These are phyloP conservation scores for Onthophagus sagittarius DNA, from an alignment of 2,888 invertebrate genomes.

Conservation along the genomic window DNA sequence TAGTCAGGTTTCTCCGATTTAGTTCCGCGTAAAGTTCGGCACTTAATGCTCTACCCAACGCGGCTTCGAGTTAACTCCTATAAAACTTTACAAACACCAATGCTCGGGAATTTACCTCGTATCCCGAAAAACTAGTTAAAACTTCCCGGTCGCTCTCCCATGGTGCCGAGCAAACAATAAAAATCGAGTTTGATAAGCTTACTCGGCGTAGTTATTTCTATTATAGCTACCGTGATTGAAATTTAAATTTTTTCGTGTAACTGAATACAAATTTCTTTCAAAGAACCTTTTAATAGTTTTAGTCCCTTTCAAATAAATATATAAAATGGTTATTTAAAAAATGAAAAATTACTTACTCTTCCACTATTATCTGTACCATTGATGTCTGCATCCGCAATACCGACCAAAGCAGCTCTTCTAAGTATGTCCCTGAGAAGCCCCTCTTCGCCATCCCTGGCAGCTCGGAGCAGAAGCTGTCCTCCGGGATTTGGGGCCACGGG, in stretches of 20 bases:
- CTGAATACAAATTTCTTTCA: not conserved
- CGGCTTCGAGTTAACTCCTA: not conserved
- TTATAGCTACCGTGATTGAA: not conserved
- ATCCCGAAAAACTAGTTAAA: slow-evolving; percentile 5
- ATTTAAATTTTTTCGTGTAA: too few species aligned
- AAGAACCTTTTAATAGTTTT: not conserved
- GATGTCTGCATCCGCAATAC: slow-evolving; percentile 48
- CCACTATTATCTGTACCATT: slow-evolving; percentile 57
- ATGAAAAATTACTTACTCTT: slow-evolving; percentile 49
- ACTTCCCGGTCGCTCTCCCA: not conserved
- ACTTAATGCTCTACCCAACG: not conserved
- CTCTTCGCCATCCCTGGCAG: slow-evolving; percentile 55
- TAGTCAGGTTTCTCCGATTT: not conserved
- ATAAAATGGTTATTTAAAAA: not conserved
- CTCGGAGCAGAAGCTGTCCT: slow-evolving; percentile 50
- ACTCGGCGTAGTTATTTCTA: not conserved
- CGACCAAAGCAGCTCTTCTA: slow-evolving; percentile 45
- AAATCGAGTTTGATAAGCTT: not conserved
- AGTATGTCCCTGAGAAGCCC: slow-evolving; percentile 48
- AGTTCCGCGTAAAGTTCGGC: not conserved
- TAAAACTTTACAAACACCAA: not conserved
- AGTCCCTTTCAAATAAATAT: not conserved
- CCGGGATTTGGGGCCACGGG: slow-evolving; percentile 38
- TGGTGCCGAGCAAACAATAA: not conserved
- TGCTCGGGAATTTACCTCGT: not conserved